Base-by-base conservation (phyloP, 2,888 invertebrate genomes). In the Epinotia bilunana region DNA sequence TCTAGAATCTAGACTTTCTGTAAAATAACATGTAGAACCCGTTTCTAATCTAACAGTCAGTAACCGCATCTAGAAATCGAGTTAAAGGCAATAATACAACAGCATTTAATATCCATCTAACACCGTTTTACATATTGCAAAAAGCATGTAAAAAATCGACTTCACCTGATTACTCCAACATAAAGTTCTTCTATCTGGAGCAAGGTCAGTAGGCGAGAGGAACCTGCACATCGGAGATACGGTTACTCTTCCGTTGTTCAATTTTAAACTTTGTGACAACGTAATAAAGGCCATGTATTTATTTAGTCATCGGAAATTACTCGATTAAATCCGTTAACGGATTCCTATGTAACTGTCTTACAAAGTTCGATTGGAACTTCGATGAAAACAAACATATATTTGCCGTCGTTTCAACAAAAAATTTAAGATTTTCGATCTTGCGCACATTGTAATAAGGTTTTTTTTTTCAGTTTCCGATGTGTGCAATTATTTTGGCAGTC, bases 301-400 rank as follows among this genome's bases (percentile, higher is more conserved):
- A 76, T 79, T 81, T 78, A 79, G 80, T 77, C 80, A 84, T 82
- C 78, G 79, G 74, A 80, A 77, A 78, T 78, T 77, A 79, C 78
- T 77, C 70, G 77, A 80, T 82, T 73, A 73, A 72, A 61, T 77
- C 67, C 74, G 79, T 77, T 78, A 76, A 79, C 81, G 80, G 78
- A 82, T 84, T 86, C 85, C 83, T 80, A 83, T 84, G 79, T 87
- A 86, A 87, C 86, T 86, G 87, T 87, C 85, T 83, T 65, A 81
- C 82, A 78, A 78, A 78, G 78, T 79, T 81, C 79, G 83, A 84
- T 84, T 81, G 81, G 74, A 55, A 64, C 64, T 64, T 60, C 53
- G 20, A 65, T 69, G 70, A 62, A 72, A 76, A 77, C 43, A 74
- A 74, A 61, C 39, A 67, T 72, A 67, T n/a, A 16, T 39, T 46